Evolutionary conservation across 2,888 invertebrate species (phyloP), one percentile per base, ranked within the genome.

Genomic region (Enchytraeus crypticus): DNA sequence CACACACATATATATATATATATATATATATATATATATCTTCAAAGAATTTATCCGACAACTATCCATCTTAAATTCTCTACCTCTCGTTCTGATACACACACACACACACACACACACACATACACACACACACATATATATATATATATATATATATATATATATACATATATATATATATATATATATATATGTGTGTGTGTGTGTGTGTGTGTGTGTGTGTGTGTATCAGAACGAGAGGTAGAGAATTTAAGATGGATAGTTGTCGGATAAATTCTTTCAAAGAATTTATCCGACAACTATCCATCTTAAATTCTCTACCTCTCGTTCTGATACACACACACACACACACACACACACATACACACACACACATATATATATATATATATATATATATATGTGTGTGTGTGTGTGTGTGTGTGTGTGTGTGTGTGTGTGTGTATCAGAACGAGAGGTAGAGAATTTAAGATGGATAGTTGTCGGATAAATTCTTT

Each of bases 131-230:
- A 51, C 23, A 51, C 27, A 58, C 27, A 58, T 30, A 58, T 30
- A 61, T 34, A 51, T 32, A 57, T 43, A 60, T 45, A 53, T 53
- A 61, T 55, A 51, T 45, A 60, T 61, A 51, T 46, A 54, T 61
- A 61, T 51, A 62, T 61, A 53, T 54, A 60, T 61, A 53, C 29
- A 61, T 61, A 29, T 29, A 61, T 61, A 32, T 26, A 53, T 61
- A 43, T 53, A 21, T 18, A 21, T 53, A 21, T 53, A 21, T 53
- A 11, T 27, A 11, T 53, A 30, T 53, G 8, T 53, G 53, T 53
- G 21, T 53, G 53, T 29, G 30, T 53, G 53, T 53, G 30, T 29
- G 57, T 57, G 2, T 49, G 32, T 47, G 46, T 47, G 30, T 46
- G 27, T 57, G 57, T 47, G 29, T 57, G 30, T 47, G 2, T 30